Conservation (phyloP, 2,113 vertebrate species). For the Eclectus roratus region DNA sequence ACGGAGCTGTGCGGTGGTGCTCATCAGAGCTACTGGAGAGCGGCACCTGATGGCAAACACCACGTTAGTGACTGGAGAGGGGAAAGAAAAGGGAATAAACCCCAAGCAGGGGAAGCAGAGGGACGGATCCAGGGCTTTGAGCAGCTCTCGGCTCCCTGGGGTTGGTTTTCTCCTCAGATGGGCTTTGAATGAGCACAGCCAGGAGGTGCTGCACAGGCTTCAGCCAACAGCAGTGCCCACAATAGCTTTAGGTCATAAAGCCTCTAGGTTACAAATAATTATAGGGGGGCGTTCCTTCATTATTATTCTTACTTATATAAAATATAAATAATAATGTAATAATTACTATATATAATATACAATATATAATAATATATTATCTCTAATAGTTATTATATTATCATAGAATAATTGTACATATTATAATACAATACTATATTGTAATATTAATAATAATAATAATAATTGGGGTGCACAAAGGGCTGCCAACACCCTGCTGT, state of each 20-base stretch:
- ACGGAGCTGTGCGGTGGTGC: fast-evolving
- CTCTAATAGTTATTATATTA: too few species aligned
- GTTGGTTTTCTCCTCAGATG: neutral
- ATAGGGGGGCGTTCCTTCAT: neutral
- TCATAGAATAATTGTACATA: too few species aligned
- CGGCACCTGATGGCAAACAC: neutral
- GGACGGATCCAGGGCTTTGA: fast-evolving
- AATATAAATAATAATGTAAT: too few species aligned
- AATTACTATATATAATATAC: too few species aligned
- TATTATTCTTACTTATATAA: neutral
- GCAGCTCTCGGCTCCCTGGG: fast-evolving
- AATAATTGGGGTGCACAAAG: neutral
- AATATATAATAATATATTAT: too few species aligned
- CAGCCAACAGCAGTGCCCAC: fast-evolving
- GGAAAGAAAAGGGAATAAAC: neutral
- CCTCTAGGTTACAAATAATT: neutral
- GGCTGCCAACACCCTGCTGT: neutral
- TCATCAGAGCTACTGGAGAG: neutral
- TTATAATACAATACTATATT: too few species aligned
- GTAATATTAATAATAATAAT: too few species aligned
- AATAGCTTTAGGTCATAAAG: neutral
- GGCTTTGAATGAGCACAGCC: too few species aligned
- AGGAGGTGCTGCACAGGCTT: neutral
- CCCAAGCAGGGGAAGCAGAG: too few species aligned
- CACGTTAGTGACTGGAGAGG: neutral